Evolutionary conservation across 2,113 vertebrate species (phyloP).

Genomic region (Procavia capensis): DNA sequence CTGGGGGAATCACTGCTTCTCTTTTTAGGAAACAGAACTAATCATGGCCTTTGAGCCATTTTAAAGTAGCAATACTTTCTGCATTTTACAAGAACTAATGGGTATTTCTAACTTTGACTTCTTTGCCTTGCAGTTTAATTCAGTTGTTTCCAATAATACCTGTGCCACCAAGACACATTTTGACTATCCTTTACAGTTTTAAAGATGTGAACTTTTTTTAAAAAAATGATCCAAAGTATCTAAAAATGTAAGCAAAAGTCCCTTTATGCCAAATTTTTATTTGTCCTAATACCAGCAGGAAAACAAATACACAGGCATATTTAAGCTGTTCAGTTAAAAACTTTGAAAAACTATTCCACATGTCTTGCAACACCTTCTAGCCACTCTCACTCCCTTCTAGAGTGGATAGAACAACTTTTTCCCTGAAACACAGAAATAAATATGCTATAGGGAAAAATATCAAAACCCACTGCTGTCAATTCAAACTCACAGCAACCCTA

Average conservation of each 20-base stretch:
- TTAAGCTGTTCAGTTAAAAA: neutral
- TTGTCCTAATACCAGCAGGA: neutral
- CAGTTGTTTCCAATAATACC: constrained; percentile 14
- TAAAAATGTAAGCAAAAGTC: neutral
- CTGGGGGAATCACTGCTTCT: neutral
- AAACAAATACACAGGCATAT: neutral
- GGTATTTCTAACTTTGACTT: constrained; percentile 40
- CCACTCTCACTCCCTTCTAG: neutral
- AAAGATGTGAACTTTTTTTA: neutral
- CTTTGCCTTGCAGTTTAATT: constrained; percentile 11
- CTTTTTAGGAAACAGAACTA: constrained; percentile 53
- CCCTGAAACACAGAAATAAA: neutral
- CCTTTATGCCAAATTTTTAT: neutral
- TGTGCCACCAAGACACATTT: constrained; percentile 7
- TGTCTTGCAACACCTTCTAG: neutral
- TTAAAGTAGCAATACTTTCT: neutral
- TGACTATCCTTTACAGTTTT: neutral
- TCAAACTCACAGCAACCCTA: too few species aligned
- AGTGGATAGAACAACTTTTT: neutral
- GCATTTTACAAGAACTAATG: neutral
- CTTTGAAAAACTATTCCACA: neutral
- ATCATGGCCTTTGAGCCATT: neutral
- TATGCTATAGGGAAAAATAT: too few species aligned
- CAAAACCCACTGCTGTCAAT: too few species aligned
- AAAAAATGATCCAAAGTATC: neutral